These are phyloP conservation scores for Danio rerio DNA, from an alignment of 2,113 vertebrate species.

Conservation along the genomic window GRCz12tu NC_133184.1:24094501-24095000, in stretches of 20 bases:
- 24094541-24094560: not conserved
- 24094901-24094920: not conserved
- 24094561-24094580: not conserved
- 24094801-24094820: conserved; percentile 49
- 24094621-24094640: not conserved
- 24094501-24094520: not conserved
- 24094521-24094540: not conserved
- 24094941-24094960: conserved; percentile 53
- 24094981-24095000: not conserved
- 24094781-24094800: conserved; percentile 16
- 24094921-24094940: conserved; percentile 62
- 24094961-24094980: not conserved
- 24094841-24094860: conserved; percentile 19
- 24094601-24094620: not conserved
- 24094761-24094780: not conserved
- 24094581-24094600: not conserved
- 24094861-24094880: not conserved
- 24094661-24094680: not conserved
- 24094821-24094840: conserved; percentile 13
- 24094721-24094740: not conserved
- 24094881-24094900: not conserved
- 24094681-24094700: not conserved
- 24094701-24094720: not conserved
- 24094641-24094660: not conserved
- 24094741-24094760: conserved; percentile 37